These are phyloP conservation scores for Sigmodon hispidus DNA, from an alignment of 2,113 vertebrate species.

Conservation along the genomic window DNA sequence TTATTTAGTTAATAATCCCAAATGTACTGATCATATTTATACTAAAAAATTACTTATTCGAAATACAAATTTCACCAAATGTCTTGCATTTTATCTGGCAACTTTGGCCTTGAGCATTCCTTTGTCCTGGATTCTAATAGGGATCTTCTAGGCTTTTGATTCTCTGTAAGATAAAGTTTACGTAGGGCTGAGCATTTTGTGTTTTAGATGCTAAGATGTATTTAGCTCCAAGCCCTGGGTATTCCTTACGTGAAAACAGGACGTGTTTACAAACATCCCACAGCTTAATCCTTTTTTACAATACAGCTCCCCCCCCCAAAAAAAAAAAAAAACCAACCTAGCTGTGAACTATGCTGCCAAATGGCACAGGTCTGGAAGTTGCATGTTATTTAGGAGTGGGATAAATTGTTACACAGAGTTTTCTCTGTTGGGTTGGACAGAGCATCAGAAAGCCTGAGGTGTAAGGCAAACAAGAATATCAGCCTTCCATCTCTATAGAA, in stretches of 20 bases:
- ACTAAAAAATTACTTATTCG: neutral
- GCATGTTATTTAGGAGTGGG: neutral
- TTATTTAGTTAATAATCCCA: neutral
- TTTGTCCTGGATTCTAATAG: neutral
- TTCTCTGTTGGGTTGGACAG: neutral
- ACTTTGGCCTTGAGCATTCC: neutral
- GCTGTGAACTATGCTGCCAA: neutral
- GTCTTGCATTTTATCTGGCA: neutral
- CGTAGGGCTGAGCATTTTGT: neutral
- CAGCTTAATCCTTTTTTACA: slow-evolving; percentile 34
- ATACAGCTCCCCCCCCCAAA: no score
- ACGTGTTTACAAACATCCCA: neutral
- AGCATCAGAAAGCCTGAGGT: neutral
- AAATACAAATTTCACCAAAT: neutral
- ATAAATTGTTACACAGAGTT: neutral
- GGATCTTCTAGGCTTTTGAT: neutral
- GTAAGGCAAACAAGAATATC: neutral
- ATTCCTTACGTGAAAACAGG: neutral
- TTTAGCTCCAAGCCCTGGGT: neutral
- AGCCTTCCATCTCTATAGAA: neutral
- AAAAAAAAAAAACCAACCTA: no score
- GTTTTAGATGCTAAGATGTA: neutral
- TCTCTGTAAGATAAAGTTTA: neutral
- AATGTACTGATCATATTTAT: neutral
- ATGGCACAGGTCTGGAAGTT: neutral